A percentile compares a stretch with the other conserved stretches of the same genome.
These are phyloP conservation scores for Amphiprion ocellaris DNA, from an alignment of 2,113 vertebrate species.

Conservation along the genomic window DNA sequence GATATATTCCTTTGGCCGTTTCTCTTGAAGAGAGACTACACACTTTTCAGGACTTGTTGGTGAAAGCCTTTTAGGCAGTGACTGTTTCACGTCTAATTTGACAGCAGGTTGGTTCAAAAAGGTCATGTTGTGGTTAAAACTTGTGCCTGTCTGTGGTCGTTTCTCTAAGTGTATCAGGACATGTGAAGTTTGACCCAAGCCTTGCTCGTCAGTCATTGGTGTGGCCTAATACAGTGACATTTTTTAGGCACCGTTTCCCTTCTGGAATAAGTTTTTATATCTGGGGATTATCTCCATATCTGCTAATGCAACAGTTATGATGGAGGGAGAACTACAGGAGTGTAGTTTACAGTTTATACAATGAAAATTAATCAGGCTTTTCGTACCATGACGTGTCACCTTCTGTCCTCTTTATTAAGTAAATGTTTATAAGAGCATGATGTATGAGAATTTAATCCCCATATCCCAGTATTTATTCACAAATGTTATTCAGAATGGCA, in stretches of 20 bases:
- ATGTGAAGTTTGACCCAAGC: constrained; percentile 74
- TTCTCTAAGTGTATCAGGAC: constrained; percentile 79
- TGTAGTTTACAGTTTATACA: constrained; percentile 52
- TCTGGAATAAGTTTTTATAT: constrained; percentile 76
- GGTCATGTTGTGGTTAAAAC: constrained; percentile 80
- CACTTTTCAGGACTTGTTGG: constrained; percentile 47
- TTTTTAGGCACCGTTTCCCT: constrained; percentile 76
- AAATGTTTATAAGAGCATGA: constrained; percentile 77
- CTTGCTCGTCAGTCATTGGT: constrained; percentile 76
- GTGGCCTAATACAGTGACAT: constrained; percentile 73
- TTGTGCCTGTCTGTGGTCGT: constrained; percentile 85
- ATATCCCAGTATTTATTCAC: constrained; percentile 64
- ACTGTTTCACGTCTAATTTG: constrained; percentile 80
- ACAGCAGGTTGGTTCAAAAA: constrained; percentile 65
- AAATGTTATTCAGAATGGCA: constrained; percentile 70
- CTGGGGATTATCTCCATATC: constrained; percentile 53
- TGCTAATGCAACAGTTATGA: constrained; percentile 41
- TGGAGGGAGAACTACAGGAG: constrained; percentile 44
- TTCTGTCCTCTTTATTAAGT: constrained; percentile 52
- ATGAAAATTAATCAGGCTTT: constrained; percentile 55
- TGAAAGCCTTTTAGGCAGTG: constrained; percentile 78
- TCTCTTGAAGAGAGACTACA: constrained; percentile 55
- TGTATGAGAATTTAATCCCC: constrained; percentile 56
- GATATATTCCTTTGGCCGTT: constrained; percentile 38
- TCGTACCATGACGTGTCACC: constrained; percentile 44